These are phyloP conservation scores for Drosophila funebris DNA, from an alignment of 1,140 invertebrate species.

Conservation along the genomic window DNA sequence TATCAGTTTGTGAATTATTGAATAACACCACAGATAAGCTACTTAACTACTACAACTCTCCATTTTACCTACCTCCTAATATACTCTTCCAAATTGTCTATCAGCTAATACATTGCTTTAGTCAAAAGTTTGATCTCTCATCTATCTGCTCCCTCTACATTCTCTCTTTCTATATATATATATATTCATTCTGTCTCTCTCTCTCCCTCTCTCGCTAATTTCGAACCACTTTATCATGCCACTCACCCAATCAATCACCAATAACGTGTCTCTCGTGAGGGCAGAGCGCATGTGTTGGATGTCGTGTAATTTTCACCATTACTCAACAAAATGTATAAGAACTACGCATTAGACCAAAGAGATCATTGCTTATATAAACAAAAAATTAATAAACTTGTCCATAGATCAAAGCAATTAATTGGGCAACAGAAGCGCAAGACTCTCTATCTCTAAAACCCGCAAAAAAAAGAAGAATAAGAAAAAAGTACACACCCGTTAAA, in stretches of 20 bases:
- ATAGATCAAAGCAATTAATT: conserved; percentile 50
- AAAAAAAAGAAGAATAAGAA: too few species aligned
- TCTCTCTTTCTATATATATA: too few species aligned
- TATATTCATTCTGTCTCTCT: too few species aligned
- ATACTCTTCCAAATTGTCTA: conserved; percentile 69
- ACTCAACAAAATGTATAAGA: conserved; percentile 48
- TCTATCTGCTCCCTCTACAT: conserved; percentile 11
- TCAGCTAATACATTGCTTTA: conserved; percentile 56
- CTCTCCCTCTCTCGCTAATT: too few species aligned
- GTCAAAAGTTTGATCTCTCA: conserved; percentile 44
- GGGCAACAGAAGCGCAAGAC: conserved; percentile 48
- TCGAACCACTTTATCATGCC: conserved; percentile 46
- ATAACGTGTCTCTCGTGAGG: conserved; percentile 82
- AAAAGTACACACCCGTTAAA: conserved; percentile 25
- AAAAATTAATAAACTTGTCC: conserved; percentile 48
- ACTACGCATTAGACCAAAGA: conserved; percentile 56
- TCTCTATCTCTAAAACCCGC: conserved; percentile 49
- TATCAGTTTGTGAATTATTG: conserved; percentile 70
- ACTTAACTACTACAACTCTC: conserved; percentile 26
- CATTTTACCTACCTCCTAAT: conserved; percentile 41
- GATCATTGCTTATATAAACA: conserved; percentile 36
- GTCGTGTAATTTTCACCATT: conserved; percentile 81
- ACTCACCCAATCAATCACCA: conserved; percentile 67
- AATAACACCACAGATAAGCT: conserved; percentile 58
- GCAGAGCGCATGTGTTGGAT: conserved; percentile 84